These are phyloP conservation scores for Pangasianodon hypophthalmus DNA, from an alignment of 2,113 vertebrate species.

Conservation along the genomic window DNA sequence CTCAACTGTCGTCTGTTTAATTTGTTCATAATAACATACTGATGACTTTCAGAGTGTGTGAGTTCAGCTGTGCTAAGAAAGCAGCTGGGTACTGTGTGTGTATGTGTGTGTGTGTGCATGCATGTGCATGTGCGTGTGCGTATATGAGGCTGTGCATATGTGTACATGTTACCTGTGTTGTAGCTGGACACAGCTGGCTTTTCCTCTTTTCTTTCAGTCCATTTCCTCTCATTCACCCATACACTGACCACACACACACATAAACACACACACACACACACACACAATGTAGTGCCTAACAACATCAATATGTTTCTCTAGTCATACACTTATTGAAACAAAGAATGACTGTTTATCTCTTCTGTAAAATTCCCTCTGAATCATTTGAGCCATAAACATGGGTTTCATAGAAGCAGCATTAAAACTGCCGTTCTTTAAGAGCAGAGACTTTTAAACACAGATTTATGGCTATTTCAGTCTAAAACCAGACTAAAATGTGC, in stretches of 20 bases:
- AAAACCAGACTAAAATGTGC: not conserved
- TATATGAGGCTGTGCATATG: not conserved
- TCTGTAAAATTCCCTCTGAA: slow-evolving; percentile 10
- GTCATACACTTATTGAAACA: not conserved
- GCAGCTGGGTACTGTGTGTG: slow-evolving; percentile 1
- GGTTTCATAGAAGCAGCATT: not conserved
- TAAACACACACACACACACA: slow-evolving; percentile 5
- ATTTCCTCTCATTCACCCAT: slow-evolving; percentile 41
- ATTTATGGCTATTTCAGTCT: not conserved
- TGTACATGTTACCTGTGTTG: not conserved
- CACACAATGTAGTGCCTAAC: not conserved
- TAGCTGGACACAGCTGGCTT: slow-evolving; percentile 39
- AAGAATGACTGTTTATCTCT: slow-evolving; percentile 1
- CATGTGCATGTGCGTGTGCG: not conserved
- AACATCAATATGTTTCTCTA: not conserved
- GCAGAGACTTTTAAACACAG: not conserved
- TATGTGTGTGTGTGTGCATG: slow-evolving; percentile 25
- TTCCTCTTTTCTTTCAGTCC: slow-evolving; percentile 28
- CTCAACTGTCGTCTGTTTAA: not conserved
- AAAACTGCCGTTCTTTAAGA: not conserved
- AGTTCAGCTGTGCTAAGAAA: not conserved
- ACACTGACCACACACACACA: slow-evolving; percentile 25
- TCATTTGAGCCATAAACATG: slow-evolving; percentile 31
- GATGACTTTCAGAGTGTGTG: slow-evolving; percentile 10
- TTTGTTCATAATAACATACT: not conserved